Percentiles rank a stretch among this genome's conserved stretches.
Conservation (phyloP, 2,888 invertebrate species). For the Chrysina gloriosa region DNA sequence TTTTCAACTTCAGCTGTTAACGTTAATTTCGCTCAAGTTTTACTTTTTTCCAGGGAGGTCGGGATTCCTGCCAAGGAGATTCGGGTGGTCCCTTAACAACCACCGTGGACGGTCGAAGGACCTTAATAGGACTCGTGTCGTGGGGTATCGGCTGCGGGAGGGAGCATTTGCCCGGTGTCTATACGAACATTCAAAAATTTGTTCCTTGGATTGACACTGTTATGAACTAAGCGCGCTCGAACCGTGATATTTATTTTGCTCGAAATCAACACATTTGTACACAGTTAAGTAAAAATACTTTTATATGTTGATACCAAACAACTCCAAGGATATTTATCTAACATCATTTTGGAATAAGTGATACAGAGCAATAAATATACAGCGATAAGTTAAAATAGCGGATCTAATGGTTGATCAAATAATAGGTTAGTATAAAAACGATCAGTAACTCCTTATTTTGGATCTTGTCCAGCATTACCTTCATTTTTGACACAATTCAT, state of each 20-base stretch:
- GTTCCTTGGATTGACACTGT: slow-evolving; percentile 92
- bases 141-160: slow-evolving; percentile 94
- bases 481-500: too few species aligned
- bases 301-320: too few species aligned
- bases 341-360: too few species aligned
- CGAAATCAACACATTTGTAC: background rate
- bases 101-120: slow-evolving; percentile 85
- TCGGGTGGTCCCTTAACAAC: slow-evolving; percentile 92
- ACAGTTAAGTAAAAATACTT: background rate
- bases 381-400: too few species aligned
- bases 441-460: too few species aligned
- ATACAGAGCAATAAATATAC: too few species aligned
- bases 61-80: slow-evolving; percentile 81
- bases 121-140: slow-evolving; percentile 88
- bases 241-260: slow-evolving; percentile 16
- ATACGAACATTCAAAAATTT: slow-evolving; percentile 92
- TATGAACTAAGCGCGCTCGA: slow-evolving; percentile 67
- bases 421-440: too few species aligned
- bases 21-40: background rate
- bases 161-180: slow-evolving; percentile 90
- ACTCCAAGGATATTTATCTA: too few species aligned
- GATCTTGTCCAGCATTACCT: too few species aligned
- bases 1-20: background rate
- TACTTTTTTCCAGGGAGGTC: slow-evolving; percentile 69
- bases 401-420: too few species aligned